A percentile compares a stretch with the other conserved stretches of the same genome.
phyloP scores from a whole-genome alignment of 2,888 invertebrate species.

The Conomelus anceps region DNA sequence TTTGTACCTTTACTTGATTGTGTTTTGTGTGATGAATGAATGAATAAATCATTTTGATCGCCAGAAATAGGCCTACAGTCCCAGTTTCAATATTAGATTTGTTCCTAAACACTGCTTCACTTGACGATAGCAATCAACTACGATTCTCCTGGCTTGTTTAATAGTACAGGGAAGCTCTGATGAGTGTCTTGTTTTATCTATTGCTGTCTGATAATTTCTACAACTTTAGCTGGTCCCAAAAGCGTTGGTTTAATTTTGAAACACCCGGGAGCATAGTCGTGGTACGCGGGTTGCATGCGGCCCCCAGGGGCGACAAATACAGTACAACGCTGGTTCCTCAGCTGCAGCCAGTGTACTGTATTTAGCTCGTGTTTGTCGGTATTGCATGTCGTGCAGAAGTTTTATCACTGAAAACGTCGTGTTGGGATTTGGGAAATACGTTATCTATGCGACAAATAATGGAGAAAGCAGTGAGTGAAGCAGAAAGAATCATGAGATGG shows the following conservation, averaged over 20 bases:
- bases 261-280: neutral
- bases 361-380: neutral
- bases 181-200: neutral
- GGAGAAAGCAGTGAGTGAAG: neutral
- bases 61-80: too few species aligned
- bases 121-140: too few species aligned
- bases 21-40: too few species aligned
- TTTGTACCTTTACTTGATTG: too few species aligned
- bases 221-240: neutral
- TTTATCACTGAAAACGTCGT: neutral
- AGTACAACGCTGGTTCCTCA: neutral
- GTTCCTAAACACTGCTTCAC: too few species aligned
- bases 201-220: neutral
- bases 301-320: neutral
- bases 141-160: too few species aligned
- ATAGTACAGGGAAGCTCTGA: neutral
- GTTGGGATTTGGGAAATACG: neutral
- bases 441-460: neutral
- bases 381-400: neutral
- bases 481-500: neutral
- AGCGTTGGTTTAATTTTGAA: neutral
- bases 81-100: too few species aligned
- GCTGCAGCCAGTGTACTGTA: neutral
- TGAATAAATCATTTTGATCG: too few species aligned
- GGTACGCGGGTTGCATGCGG: neutral